Evolutionary conservation across 2,113 vertebrate genomes (phyloP).

Genomic region (Elanus axillaris): DNA sequence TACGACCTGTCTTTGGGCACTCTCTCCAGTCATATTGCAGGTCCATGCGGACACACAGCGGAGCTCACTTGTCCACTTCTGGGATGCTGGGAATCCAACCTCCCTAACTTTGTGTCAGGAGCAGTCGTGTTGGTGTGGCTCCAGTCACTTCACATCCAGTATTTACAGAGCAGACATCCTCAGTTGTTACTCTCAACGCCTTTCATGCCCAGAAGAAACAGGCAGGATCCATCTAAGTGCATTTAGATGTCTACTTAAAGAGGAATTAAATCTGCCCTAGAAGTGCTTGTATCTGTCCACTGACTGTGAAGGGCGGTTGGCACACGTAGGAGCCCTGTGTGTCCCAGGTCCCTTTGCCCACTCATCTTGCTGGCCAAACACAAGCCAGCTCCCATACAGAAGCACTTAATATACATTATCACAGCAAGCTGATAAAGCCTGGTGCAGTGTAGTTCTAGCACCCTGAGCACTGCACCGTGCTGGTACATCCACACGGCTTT

Average conservation of each 20-base stretch:
- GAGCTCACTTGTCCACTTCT: background rate
- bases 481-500: background rate
- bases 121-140: background rate
- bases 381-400: background rate
- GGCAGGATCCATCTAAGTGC: background rate
- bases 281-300: background rate
- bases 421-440: background rate
- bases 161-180: background rate
- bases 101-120: background rate
- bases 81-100: background rate
- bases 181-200: background rate
- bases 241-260: background rate
- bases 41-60: background rate
- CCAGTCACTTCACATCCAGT: background rate
- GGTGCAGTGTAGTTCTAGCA: background rate
- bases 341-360: background rate
- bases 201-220: background rate
- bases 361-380: background rate
- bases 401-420: background rate
- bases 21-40: background rate
- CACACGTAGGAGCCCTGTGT: background rate
- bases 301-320: background rate
- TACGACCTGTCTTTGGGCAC: background rate
- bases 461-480: background rate
- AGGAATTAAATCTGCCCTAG: background rate